Evolutionary conservation across 1,140 invertebrate species (phyloP), one percentile per base, ranked within the genome.

Genomic region (Eufriesea mexicana): DNA sequence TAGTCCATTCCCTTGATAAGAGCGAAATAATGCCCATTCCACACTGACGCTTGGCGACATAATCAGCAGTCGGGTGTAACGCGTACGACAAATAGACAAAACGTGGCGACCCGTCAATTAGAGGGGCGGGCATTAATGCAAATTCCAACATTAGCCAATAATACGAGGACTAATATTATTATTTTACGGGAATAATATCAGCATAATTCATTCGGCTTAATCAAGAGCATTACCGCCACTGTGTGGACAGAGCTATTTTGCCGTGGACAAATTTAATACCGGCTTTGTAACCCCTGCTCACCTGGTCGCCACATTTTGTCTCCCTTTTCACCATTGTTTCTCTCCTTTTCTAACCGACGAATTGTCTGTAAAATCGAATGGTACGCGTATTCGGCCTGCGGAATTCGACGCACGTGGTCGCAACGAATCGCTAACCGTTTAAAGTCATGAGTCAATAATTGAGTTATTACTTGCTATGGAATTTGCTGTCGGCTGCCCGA

Each of bases 191-290:
- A 88, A 90, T 86, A 90, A 90, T 91, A 90, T 91, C 84, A 85
- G 71, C 70, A 80, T 90, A 91, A 91, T 89, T 91, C 86, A 86
- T 91, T 91, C 74, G 76, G 82, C 83, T 91, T 90, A 86, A 91
- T 91, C 84, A 86, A 85, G 86, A 79, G 78, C 81, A 90, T 91
- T 89, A 88, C 83, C 80, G 70, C 72, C 84, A 72, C 71, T 72
- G 67, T 72, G 70, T 67, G 75, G 61, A 73, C 82, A 83, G 83
- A 84, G 68, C 87, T 89, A 90, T 89, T 90, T 90, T 78, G 80
- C 76, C 62, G 54, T 85, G 79, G 86, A 86, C 84, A 85, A 90
- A 91, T 90, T 90, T 81, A 84, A 84, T 79, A 62, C 62, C 79
- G 55, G 47, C 25, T 70, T 64, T 79, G 25, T 51, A 2, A 28